Percentiles rank a stretch among this genome's conserved stretches.
These are phyloP conservation scores for Drosophila saltans DNA, from an alignment of 1,140 invertebrate species.

Conservation along the genomic window DNA sequence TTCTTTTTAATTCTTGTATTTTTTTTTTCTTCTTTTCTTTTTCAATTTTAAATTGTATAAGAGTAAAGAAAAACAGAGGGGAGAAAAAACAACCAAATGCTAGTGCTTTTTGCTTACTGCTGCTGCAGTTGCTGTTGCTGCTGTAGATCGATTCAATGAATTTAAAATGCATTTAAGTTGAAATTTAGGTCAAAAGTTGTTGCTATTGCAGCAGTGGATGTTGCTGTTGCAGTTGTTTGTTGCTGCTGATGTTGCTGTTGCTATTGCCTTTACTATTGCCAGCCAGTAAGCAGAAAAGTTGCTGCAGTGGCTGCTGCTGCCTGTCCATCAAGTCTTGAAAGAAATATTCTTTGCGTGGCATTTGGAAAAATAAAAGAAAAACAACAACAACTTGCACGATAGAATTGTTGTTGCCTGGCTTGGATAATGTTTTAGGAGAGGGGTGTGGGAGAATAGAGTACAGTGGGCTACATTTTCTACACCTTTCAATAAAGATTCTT, in stretches of 20 bases:
- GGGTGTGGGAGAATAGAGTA: not conserved
- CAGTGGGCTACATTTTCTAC: not conserved
- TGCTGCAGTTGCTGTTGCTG: slow-evolving; percentile 19
- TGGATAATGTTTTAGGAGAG: slow-evolving; percentile 27
- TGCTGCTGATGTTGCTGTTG: slow-evolving; percentile 23
- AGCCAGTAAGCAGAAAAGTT: slow-evolving; percentile 23
- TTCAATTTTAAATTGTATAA: slow-evolving; percentile 70
- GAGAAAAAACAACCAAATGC: not conserved
- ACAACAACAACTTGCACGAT: slow-evolving; percentile 57
- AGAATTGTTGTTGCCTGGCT: slow-evolving; percentile 57
- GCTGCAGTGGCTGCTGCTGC: slow-evolving; percentile 43
- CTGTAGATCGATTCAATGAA: slow-evolving; percentile 78
- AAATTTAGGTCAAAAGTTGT: slow-evolving; percentile 80
- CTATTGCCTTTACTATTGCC: slow-evolving; percentile 9
- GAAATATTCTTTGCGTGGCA: slow-evolving; percentile 77
- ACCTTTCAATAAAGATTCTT: too few species aligned
- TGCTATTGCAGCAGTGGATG: slow-evolving; percentile 45
- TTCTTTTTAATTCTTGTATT: slow-evolving; percentile 16
- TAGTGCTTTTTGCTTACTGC: slow-evolving; percentile 6
- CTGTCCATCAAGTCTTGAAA: slow-evolving; percentile 67
- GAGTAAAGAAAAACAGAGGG: slow-evolving; percentile 28
- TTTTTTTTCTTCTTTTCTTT: slow-evolving; percentile 37
- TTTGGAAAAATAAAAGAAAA: slow-evolving; percentile 52
- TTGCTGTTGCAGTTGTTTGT: slow-evolving; percentile 23
- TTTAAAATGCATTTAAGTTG: slow-evolving; percentile 81